A percentile compares a stretch with the other conserved stretches of the same genome.
phyloP scores from a whole-genome alignment of 2,888 invertebrate genomes.

The Andrena marginata region DNA sequence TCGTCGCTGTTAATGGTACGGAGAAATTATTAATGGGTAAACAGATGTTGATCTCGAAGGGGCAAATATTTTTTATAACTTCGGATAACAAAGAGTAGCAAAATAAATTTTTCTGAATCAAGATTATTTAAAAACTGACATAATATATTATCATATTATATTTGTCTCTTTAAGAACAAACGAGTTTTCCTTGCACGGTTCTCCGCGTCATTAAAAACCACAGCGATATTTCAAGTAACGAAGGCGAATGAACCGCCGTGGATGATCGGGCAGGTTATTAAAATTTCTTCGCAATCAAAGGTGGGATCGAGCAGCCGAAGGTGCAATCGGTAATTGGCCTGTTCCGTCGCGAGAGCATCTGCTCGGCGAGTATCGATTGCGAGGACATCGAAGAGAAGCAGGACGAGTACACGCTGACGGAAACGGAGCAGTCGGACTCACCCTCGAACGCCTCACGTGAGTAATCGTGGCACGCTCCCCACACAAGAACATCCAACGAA shows the following conservation, averaged over 20 bases:
- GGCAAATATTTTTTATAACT: background rate
- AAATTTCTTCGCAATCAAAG: slow-evolving; percentile 83
- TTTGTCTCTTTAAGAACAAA: background rate
- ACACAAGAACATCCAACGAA: background rate
- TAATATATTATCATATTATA: background rate
- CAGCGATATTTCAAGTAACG: slow-evolving; percentile 3
- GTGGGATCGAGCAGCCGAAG: slow-evolving; percentile 95
- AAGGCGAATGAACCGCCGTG: slow-evolving; percentile 18
- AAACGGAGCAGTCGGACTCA: slow-evolving; percentile 85
- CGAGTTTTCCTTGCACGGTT: background rate
- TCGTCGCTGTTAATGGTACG: background rate
- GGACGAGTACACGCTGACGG: slow-evolving; percentile 87
- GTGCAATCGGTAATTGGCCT: slow-evolving; percentile 95
- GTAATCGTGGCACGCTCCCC: background rate
- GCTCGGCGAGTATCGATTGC: slow-evolving; percentile 87
- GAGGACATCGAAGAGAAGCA: slow-evolving; percentile 85
- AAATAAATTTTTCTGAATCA: too few relatives aligned
- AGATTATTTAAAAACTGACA: too few relatives aligned
- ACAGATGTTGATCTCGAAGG: background rate
- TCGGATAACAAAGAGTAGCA: too few relatives aligned
- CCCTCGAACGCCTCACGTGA: slow-evolving; percentile 87
- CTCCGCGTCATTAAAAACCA: background rate
- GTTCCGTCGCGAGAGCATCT: slow-evolving; percentile 93
- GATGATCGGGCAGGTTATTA: background rate
- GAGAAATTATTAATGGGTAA: background rate